phyloP scores from a whole-genome alignment of 2,797 vertebrate species.

The Clamator glandarius region DNA sequence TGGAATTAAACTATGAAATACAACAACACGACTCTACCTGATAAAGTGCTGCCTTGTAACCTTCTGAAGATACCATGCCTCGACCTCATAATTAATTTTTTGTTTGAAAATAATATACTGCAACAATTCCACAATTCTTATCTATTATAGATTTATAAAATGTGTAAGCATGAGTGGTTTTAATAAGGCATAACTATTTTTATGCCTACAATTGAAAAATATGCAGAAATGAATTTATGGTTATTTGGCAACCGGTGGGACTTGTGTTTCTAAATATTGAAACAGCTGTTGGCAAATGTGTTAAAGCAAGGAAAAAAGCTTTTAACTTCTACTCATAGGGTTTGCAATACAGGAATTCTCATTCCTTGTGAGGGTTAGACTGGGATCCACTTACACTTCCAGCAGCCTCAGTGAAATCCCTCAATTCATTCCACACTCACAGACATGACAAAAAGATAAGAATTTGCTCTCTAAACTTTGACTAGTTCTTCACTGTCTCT shows the following conservation, averaged over 20 bases:
- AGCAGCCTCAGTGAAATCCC: neutral
- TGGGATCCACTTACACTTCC: neutral
- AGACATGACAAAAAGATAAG: neutral
- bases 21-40: neutral
- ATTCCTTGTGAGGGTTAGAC: neutral
- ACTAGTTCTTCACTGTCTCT: constrained; percentile 19
- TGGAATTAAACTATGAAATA: constrained; percentile 51
- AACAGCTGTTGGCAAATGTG: constrained; percentile 77
- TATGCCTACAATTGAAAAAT: constrained; percentile 75
- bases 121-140: constrained; percentile 72
- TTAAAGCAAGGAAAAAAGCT: constrained; percentile 73
- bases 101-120: constrained; percentile 45
- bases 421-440: neutral
- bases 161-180: constrained; percentile 74
- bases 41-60: constrained; percentile 27
- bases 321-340: constrained; percentile 40
- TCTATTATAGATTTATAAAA: constrained; percentile 74
- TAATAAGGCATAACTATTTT: constrained; percentile 80
- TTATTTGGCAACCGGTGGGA: constrained; percentile 76
- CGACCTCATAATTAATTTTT: constrained; percentile 54
- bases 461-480: constrained; percentile 10
- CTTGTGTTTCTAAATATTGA: constrained; percentile 78
- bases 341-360: constrained; percentile 41
- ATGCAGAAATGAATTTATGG: constrained; percentile 76
- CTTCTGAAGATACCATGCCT: constrained; percentile 55